Base-by-base conservation (phyloP, 1,140 invertebrate species). In the Steinernema feltiae region DNA sequence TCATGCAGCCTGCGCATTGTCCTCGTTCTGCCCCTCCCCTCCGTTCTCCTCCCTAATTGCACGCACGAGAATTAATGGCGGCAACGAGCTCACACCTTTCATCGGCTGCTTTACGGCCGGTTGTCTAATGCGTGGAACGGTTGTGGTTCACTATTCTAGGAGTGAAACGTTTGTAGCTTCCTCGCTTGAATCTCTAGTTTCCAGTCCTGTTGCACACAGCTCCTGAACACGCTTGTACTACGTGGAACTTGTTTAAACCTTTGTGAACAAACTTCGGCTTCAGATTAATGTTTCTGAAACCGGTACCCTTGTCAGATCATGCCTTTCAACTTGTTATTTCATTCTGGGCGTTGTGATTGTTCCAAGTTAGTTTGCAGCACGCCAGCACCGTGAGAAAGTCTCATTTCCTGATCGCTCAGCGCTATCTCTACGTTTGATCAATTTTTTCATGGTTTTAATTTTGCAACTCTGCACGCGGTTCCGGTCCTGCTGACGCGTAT, bases 11-110 rank as follows among this genome's bases (percentile, higher is more conserved):
- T 15, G 53, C 53, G 24, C 53, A 63, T 63, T 63, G 53, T 63
- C 53, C 53, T 63, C 53, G 15, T 27, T 27, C 15, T n/a, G 53
- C 53, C 53, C 53, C 53, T 63, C 24, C 53, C 53, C 53, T 63
- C 35, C 35, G 18, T 18, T 27, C 53, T 21, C 7, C 24, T 27
- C 53, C 24, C 53, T 63, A 63, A 63, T 63, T 63, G 53, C 24
- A 63, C 53, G 53, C 53, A 63, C 53, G 53, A 63, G 53, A 63
- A 63, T 63, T 63, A 63, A 63, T 63, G 53, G 24, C 53, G 24
- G 53, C 53, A 63, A 63, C 53, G 24, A n/a, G 53, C 35, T 63
- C 24, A 27, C 53, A 63, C 53, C 53, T 63, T 46, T 63, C 53
- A 17, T 27, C 15, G 15, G 53, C 53, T 63, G 53, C 53, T 63